Conservation (phyloP, 2,797 vertebrate genomes). For the Parauchenoglanis ngamensis region DNA sequence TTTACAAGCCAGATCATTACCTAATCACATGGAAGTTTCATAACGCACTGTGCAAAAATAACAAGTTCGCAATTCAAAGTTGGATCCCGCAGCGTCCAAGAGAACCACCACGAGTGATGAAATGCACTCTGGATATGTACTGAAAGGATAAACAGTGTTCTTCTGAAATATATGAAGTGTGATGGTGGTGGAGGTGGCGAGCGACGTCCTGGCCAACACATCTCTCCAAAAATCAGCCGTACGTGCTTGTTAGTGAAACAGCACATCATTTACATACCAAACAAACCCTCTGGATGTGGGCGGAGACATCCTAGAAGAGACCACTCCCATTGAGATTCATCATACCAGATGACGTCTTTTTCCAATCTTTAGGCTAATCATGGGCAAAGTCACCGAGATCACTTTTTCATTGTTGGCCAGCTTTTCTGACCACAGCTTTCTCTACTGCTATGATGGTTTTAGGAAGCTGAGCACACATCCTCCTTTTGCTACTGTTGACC, state of each 20-base stretch:
- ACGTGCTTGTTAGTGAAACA: background rate
- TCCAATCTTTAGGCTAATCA: background rate
- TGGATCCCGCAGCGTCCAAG: background rate
- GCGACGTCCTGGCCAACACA: background rate
- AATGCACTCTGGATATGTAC: background rate
- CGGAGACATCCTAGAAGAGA: background rate
- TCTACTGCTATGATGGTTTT: background rate
- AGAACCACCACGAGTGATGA: background rate
- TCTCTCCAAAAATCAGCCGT: background rate
- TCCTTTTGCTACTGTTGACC: slow-evolving; percentile 14
- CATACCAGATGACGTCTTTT: background rate
- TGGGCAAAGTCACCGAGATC: background rate
- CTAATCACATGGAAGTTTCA: background rate
- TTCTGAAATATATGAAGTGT: background rate
- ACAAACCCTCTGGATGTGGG: background rate
- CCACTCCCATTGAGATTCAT: background rate
- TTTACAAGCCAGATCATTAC: background rate
- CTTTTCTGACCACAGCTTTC: background rate
- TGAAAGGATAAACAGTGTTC: background rate
- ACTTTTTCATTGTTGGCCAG: background rate
- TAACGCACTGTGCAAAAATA: background rate
- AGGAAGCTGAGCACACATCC: slow-evolving; percentile 1
- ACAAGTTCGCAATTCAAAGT: background rate
- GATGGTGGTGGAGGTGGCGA: background rate
- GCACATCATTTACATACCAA: background rate